These are phyloP conservation scores for Hydrophis major DNA, from an alignment of 2,797 vertebrate genomes.

Conservation along the genomic window DNA sequence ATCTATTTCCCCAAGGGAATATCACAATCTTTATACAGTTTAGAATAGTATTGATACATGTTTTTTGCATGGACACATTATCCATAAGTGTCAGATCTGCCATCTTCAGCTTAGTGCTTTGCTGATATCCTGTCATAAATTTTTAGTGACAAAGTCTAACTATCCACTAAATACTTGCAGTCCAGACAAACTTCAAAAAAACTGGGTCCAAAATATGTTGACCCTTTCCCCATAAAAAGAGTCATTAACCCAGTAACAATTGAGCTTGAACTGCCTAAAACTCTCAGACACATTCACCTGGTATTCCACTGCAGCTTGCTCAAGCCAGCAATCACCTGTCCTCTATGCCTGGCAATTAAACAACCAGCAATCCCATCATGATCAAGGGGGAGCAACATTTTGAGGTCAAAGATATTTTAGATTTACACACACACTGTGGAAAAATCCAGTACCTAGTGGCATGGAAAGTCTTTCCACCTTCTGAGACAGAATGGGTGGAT, in stretches of 20 bases:
- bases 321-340: too few species aligned
- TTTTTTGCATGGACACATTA: neutral
- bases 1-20: neutral
- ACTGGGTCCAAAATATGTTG: too few species aligned
- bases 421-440: neutral
- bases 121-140: neutral
- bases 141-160: neutral
- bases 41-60: neutral
- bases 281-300: neutral
- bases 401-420: neutral
- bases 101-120: neutral
- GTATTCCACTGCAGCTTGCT: neutral
- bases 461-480: neutral
- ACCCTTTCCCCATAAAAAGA: neutral
- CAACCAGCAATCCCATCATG: neutral
- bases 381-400: neutral
- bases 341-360: neutral
- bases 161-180: neutral
- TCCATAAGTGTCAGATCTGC: neutral
- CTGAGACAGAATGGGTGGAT: neutral
- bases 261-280: neutral
- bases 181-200: neutral
- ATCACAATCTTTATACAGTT: neutral
- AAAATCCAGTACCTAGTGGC: neutral
- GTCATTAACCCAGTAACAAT: neutral